A percentile compares a stretch with the other conserved stretches of the same genome.
These are phyloP conservation scores for Damaliscus lunatus DNA, from an alignment of 2,113 vertebrate species.

Conservation along the genomic window DNA sequence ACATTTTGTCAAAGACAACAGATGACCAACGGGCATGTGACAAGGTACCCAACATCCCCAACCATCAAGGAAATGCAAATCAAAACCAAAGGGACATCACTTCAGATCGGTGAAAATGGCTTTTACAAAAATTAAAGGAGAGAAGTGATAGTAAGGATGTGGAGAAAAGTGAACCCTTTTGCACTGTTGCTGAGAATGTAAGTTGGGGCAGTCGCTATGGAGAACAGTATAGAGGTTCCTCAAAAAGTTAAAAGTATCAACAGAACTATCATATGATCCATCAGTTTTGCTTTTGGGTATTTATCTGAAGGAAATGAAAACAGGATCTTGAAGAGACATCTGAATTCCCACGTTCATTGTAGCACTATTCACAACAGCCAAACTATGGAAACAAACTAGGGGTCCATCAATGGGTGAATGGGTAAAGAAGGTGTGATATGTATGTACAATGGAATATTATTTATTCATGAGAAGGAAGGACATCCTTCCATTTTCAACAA, in stretches of 20 bases:
- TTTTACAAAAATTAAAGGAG: background rate
- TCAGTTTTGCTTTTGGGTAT: background rate
- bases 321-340: background rate
- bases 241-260: background rate
- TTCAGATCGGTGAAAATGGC: background rate
- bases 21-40: background rate
- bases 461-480: background rate
- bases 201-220: background rate
- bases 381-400: background rate
- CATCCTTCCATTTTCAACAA: background rate
- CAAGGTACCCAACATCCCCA: background rate
- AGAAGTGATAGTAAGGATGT: background rate
- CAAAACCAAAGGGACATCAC: background rate
- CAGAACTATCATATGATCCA: background rate
- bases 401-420: background rate
- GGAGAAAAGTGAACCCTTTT: background rate
- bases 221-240: background rate
- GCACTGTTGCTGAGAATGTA: background rate
- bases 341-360: background rate
- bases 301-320: background rate
- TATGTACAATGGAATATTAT: background rate
- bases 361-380: background rate
- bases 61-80: background rate
- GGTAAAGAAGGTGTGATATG: background rate
- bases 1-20: background rate